These are phyloP conservation scores for Fulica atra DNA, from an alignment of 2,113 vertebrate genomes.

Conservation along the genomic window DNA sequence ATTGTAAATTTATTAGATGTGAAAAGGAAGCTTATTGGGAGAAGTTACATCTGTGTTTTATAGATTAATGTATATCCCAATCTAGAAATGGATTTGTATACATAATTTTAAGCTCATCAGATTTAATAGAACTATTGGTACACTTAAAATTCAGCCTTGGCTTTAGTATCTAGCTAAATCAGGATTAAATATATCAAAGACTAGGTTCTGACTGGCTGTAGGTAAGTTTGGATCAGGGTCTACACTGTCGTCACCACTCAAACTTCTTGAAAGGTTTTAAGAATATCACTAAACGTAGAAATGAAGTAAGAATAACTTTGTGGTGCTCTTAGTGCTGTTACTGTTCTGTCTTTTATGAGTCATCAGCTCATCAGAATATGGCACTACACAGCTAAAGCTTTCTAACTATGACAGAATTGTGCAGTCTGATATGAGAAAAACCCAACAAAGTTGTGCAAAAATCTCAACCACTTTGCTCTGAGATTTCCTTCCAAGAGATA, in stretches of 20 bases:
- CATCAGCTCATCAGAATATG: neutral
- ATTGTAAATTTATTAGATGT: constrained; percentile 13
- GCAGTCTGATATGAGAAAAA: neutral
- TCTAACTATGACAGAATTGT: neutral
- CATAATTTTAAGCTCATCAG: constrained; percentile 12
- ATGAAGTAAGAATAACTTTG: neutral
- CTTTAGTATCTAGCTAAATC: constrained; percentile 41
- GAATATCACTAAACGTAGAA: neutral
- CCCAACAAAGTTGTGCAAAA: neutral
- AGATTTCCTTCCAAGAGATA: neutral
- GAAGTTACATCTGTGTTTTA: neutral
- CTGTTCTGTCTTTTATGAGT: neutral
- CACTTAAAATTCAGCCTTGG: constrained; percentile 49
- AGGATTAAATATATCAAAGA: constrained; percentile 38
- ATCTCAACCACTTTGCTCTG: neutral
- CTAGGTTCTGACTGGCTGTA: constrained; percentile 5
- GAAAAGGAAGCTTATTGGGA: neutral
- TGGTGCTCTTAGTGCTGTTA: neutral
- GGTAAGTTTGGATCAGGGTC: neutral
- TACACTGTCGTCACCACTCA: neutral
- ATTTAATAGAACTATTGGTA: neutral
- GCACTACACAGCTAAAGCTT: neutral
- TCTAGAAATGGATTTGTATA: constrained; percentile 49
- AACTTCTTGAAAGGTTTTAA: neutral
- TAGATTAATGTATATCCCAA: constrained; percentile 6